Conservation (phyloP, 1,140 invertebrate genomes). For the Microplitis demolitor region DNA sequence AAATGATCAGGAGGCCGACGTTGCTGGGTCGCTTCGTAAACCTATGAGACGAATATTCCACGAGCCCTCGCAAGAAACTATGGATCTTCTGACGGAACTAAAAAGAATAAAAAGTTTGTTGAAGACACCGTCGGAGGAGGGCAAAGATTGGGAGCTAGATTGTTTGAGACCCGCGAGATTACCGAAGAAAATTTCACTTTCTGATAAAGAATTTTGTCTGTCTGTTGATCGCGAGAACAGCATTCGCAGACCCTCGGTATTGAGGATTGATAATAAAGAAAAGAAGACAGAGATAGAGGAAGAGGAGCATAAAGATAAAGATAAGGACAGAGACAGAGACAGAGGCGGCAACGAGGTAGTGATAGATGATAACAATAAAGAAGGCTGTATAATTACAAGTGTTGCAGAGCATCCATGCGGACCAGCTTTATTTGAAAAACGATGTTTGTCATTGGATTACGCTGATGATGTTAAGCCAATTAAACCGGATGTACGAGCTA, state of each 20-base stretch:
- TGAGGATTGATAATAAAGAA: slow-evolving; percentile 3
- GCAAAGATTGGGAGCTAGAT: slow-evolving; percentile 36
- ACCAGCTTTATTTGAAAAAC: slow-evolving; percentile 52
- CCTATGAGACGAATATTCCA: slow-evolving; percentile 46
- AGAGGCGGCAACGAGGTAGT: too few relatives aligned
- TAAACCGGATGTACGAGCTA: slow-evolving; percentile 42
- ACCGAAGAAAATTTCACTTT: slow-evolving; percentile 53
- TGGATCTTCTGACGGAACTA: slow-evolving; percentile 55
- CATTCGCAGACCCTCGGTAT: slow-evolving; percentile 36
- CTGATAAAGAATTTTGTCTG: slow-evolving; percentile 57
- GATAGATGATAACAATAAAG: too few relatives aligned
- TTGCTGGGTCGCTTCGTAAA: slow-evolving; percentile 36
- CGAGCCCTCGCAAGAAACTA: slow-evolving; percentile 57
- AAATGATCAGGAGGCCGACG: slow-evolving; percentile 46
- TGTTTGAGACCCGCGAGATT: slow-evolving; percentile 39
- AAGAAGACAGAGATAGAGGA: neutral
- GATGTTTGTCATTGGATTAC: slow-evolving; percentile 54
- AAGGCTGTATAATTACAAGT: too few relatives aligned
- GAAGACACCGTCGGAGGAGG: slow-evolving; percentile 50
- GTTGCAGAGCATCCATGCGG: slow-evolving; percentile 17
- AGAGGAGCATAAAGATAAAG: neutral
- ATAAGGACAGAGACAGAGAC: neutral
- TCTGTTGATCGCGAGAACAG: slow-evolving; percentile 57
- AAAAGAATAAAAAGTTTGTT: slow-evolving; percentile 53
- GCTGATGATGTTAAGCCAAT: slow-evolving; percentile 52